phyloP scores from a whole-genome alignment of 2,797 vertebrate genomes.

The Myotis daubentonii region DNA sequence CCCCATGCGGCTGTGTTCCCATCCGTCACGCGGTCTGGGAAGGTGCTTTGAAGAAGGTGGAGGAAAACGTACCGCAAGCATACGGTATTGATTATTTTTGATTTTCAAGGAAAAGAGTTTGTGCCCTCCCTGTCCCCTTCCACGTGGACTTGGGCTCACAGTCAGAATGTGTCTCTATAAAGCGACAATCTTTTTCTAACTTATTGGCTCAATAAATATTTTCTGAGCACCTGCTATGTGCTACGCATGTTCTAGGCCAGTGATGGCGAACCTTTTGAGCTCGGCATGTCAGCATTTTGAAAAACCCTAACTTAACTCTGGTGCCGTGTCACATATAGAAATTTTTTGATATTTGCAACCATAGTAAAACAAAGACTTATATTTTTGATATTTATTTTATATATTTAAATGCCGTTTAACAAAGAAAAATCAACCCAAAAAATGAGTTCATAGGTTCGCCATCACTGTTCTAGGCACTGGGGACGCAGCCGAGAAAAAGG shows the following conservation, averaged over 20 bases:
- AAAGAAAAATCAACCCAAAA: too few relatives aligned
- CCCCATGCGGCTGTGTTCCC: background rate
- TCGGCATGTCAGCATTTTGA: too few relatives aligned
- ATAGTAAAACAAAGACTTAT: too few relatives aligned
- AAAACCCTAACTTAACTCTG: too few relatives aligned
- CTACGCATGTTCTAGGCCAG: background rate
- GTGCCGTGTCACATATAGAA: too few relatives aligned
- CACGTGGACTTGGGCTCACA: background rate
- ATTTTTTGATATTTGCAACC: too few relatives aligned
- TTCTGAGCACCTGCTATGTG: background rate
- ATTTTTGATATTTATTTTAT: too few relatives aligned
- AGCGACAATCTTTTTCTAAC: background rate
- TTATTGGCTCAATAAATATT: background rate
- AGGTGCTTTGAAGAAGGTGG: background rate
- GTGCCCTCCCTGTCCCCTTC: background rate
- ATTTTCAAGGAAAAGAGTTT: background rate
- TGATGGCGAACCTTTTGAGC: too few relatives aligned
- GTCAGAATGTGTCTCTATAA: background rate
- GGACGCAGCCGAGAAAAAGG: background rate
- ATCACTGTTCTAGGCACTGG: too few relatives aligned
- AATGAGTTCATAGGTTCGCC: too few relatives aligned
- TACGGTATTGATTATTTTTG: background rate
- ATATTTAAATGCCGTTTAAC: too few relatives aligned
- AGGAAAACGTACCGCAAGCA: background rate
- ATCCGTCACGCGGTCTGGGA: accelerated